Conservation (phyloP, 23 tunicate genomes). For the Botrylloides violaceus region DNA sequence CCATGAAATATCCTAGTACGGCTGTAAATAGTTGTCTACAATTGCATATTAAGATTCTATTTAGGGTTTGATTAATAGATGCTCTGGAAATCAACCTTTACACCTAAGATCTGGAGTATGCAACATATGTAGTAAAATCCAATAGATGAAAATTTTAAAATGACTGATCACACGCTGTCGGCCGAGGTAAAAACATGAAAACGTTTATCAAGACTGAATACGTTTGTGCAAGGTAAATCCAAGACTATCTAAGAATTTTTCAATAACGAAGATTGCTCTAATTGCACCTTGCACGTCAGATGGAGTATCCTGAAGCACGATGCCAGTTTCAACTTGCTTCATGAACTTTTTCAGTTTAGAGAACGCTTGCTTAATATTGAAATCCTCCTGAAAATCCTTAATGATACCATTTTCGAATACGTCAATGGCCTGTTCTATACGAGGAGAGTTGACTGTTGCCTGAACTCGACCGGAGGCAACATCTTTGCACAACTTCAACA, state of each 20-base stretch:
- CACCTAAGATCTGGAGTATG: no score
- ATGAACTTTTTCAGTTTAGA: neutral
- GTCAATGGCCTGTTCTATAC: neutral
- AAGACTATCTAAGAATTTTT: neutral
- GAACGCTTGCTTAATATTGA: neutral
- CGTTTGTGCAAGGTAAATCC: constrained; percentile 19
- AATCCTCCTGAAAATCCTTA: neutral
- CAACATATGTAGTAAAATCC: no score
- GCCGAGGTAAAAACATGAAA: neutral
- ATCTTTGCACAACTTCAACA: neutral
- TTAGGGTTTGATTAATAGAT: no score
- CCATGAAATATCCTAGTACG: no score
- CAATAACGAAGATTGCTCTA: neutral
- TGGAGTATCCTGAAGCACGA: neutral
- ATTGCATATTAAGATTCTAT: no score
- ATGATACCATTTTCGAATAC: neutral
- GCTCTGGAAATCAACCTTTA: no score
- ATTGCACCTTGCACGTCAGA: neutral
- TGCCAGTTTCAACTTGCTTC: neutral
- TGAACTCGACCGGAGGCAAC: neutral
- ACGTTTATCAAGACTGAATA: neutral
- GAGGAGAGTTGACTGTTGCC: neutral
- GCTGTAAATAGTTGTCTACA: no score
- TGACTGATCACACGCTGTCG: neutral
- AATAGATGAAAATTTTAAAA: neutral